Evolutionary conservation across 2,888 invertebrate species (phyloP).

Genomic region (Mythimna pallens): DNA sequence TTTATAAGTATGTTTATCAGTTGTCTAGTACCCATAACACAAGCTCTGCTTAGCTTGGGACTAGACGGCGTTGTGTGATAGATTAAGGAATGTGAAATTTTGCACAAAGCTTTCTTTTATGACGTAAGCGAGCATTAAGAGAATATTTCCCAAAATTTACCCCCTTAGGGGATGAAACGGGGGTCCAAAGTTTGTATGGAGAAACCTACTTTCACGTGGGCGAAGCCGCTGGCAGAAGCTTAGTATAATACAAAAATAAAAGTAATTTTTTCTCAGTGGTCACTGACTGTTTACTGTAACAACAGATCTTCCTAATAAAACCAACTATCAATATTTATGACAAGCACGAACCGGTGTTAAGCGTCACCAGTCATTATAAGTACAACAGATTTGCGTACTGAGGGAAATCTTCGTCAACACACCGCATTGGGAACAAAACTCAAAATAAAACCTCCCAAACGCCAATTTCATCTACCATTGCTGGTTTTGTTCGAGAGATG

Average conservation of each 20-base stretch:
- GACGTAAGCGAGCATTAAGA: too few species aligned
- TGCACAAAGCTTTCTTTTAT: too few species aligned
- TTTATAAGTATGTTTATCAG: too few species aligned
- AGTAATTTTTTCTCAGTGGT: not conserved
- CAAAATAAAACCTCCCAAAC: not conserved
- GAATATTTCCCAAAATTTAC: too few species aligned
- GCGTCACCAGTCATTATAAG: constrained; percentile 52
- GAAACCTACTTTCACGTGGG: too few species aligned
- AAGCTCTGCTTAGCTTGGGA: too few species aligned
- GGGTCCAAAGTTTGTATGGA: too few species aligned
- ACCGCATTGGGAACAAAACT: constrained; percentile 21
- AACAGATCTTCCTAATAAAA: constrained; percentile 25
- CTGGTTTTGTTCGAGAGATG: not conserved
- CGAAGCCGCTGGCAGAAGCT: too few species aligned
- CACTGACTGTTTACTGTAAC: not conserved
- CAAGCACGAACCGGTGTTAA: constrained; percentile 37
- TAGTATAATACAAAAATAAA: not conserved
- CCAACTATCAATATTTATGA: constrained; percentile 51
- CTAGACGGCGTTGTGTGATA: too few species aligned
- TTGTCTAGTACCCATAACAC: too few species aligned
- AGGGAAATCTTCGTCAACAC: constrained; percentile 54
- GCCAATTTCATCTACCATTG: not conserved
- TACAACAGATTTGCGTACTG: constrained; percentile 60
- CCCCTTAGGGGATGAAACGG: too few species aligned
- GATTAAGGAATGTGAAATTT: too few species aligned